Evolutionary conservation across 2,797 vertebrate species (phyloP).

Genomic region (Aeoliscus strigatus): DNA sequence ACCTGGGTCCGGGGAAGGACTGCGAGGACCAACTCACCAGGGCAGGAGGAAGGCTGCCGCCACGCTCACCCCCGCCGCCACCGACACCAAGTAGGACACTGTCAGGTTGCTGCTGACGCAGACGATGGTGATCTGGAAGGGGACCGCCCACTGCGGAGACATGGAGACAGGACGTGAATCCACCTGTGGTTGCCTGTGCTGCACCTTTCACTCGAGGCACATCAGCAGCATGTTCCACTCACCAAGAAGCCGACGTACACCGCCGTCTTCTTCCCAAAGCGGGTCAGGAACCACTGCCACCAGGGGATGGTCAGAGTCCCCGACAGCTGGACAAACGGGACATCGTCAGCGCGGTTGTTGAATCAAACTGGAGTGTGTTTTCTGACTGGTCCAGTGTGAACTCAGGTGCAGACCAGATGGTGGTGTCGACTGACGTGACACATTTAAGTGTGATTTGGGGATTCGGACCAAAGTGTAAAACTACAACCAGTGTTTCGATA

Average conservation of each 20-base stretch:
- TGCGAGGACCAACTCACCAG: conserved; percentile 75
- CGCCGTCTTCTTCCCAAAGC: conserved; percentile 90
- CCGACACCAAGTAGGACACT: conserved; percentile 81
- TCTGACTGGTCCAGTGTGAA: too few species aligned
- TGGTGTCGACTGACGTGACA: too few species aligned
- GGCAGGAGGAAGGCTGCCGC: conserved; percentile 89
- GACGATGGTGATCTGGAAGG: conserved; percentile 86
- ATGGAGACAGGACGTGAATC: too few species aligned
- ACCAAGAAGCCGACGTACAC: conserved; percentile 86
- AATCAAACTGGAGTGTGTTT: too few species aligned
- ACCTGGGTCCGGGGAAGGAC: background rate
- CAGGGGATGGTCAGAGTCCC: conserved; percentile 86
- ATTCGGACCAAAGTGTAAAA: too few species aligned
- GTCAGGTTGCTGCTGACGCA: conserved; percentile 76
- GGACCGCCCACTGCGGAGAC: conserved; percentile 81
- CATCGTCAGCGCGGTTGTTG: too few species aligned
- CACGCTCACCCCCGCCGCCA: conserved; percentile 87
- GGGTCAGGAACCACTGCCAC: conserved; percentile 96
- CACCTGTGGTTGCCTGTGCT: too few species aligned
- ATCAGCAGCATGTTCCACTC: conserved; percentile 46
- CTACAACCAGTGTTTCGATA: too few species aligned
- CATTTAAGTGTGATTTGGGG: too few species aligned
- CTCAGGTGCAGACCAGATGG: too few species aligned
- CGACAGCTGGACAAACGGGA: conserved; percentile 71
- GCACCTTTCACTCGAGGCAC: background rate